Evolutionary conservation across 2,888 invertebrate genomes (phyloP).

Genomic region (Apamea anceps): DNA sequence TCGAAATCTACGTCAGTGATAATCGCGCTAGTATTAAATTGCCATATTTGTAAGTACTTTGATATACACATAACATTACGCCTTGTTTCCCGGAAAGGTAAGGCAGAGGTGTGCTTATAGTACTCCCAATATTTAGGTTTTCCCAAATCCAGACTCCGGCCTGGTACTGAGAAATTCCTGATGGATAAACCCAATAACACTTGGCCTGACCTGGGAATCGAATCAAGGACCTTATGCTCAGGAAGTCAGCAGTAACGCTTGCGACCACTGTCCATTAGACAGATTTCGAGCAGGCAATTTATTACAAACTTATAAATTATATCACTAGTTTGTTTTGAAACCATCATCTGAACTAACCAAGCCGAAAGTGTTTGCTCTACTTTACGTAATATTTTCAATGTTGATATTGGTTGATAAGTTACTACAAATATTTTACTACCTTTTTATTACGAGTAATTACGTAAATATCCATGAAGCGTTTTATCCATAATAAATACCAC

Average conservation of each 20-base stretch:
- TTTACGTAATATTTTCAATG: background rate
- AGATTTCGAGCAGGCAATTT: background rate
- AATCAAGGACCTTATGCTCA: background rate
- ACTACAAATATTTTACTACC: constrained; percentile 50
- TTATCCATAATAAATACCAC: constrained; percentile 54
- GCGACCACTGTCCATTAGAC: background rate
- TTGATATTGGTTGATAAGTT: constrained; percentile 1
- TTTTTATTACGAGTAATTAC: constrained; percentile 49
- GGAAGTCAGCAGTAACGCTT: background rate
- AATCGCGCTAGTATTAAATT: constrained; percentile 21
- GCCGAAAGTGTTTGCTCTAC: constrained; percentile 15
- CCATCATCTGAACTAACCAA: background rate
- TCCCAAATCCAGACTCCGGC: background rate
- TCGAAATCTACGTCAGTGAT: constrained; percentile 36
- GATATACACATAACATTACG: background rate
- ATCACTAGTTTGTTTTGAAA: constrained; percentile 3
- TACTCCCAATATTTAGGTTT: background rate
- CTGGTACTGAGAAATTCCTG: background rate
- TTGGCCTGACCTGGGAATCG: background rate
- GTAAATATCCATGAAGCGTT: constrained; percentile 53
- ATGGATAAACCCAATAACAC: background rate
- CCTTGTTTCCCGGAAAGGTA: background rate
- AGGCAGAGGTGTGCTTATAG: background rate
- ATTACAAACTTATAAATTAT: background rate
- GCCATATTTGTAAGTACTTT: background rate